Percentiles rank a stretch among this genome's conserved stretches.
phyloP scores from a whole-genome alignment of 2,113 vertebrate species.

The Ivindomyrus marchei region DNA sequence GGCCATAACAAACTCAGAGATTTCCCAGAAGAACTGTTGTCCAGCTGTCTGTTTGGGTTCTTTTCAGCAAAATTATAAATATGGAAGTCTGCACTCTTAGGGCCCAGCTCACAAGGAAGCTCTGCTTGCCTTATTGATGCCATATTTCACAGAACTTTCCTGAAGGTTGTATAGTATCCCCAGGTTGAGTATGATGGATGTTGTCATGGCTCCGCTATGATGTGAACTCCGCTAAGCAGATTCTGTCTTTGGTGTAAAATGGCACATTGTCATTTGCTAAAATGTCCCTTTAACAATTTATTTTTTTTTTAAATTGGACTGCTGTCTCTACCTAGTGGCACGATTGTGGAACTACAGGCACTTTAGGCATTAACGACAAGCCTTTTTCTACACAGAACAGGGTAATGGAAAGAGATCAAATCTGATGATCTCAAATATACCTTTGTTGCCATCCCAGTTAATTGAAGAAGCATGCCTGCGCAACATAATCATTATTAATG shows the following conservation, averaged over 20 bases:
- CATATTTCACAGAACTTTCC: neutral
- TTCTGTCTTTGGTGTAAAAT: neutral
- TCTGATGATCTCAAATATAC: neutral
- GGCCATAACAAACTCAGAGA: neutral
- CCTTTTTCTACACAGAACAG: neutral
- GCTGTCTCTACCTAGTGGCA: slow-evolving; percentile 19
- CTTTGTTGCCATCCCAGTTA: neutral
- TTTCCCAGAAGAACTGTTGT: neutral
- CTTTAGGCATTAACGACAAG: neutral
- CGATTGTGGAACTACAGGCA: neutral
- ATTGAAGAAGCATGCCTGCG: neutral
- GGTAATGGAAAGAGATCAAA: neutral
- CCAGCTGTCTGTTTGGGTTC: neutral
- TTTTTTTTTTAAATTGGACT: neutral
- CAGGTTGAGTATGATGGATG: neutral
- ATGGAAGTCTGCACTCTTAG: neutral
- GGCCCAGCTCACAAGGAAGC: neutral
- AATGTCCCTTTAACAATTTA: neutral
- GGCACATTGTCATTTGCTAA: neutral
- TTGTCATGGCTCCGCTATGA: neutral
- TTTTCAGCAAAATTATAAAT: neutral
- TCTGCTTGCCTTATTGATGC: neutral
- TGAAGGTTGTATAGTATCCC: neutral
- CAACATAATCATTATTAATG: neutral
- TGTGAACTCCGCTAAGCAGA: neutral